These are phyloP conservation scores for Hirudo medicinalis DNA, from an alignment of 1,140 invertebrate species.

Conservation along the genomic window DNA sequence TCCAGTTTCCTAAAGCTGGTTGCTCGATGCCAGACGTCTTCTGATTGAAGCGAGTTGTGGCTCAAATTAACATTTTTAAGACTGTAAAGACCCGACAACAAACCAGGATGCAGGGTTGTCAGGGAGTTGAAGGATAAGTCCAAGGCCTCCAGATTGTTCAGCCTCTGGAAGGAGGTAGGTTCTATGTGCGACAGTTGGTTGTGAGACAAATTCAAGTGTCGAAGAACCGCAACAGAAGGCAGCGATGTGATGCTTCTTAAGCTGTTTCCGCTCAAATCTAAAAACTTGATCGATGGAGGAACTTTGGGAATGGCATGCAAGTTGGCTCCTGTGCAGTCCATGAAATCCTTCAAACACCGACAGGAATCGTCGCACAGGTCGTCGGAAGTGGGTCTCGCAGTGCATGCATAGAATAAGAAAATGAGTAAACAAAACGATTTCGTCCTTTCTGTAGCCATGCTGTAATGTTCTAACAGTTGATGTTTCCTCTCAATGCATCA, in stretches of 20 bases:
- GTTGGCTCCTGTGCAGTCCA: too few relatives aligned
- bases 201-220: constrained; percentile 1
- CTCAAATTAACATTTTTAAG: constrained; percentile 11
- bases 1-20: background rate
- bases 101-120: background rate
- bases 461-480: too few relatives aligned
- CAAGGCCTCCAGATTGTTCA: background rate
- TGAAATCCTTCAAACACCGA: too few relatives aligned
- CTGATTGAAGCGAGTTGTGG: background rate
- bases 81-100: background rate
- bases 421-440: too few relatives aligned
- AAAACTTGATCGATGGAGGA: background rate
- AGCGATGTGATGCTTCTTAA: background rate
- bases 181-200: constrained; percentile 1
- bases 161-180: background rate
- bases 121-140: background rate
- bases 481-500: too few relatives aligned
- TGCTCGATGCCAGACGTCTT: background rate
- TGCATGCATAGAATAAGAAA: too few relatives aligned
- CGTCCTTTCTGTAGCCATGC: too few relatives aligned
- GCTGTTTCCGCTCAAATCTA: constrained; percentile 7
- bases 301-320: background rate
- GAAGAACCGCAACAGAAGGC: background rate
- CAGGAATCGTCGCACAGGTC: too few relatives aligned
- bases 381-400: too few relatives aligned